Conservation (phyloP, 2,888 invertebrate species). For the Eupsilia transversa region DNA sequence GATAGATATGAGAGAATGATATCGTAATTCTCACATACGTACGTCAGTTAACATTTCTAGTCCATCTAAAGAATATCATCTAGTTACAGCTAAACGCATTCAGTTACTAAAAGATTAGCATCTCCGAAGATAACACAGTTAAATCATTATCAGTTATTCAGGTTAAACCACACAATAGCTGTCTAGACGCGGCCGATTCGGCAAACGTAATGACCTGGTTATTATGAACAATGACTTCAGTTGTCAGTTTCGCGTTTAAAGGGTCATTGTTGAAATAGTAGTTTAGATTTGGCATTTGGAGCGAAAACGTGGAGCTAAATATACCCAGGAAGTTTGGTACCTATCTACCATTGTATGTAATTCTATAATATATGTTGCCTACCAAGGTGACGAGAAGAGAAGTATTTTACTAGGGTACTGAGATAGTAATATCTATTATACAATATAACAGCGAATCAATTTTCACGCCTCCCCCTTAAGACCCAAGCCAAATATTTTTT, state of each 20-base stretch:
- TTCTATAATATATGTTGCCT: neutral
- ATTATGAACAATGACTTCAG: constrained; percentile 51
- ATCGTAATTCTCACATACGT: neutral
- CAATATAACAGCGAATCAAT: too few species aligned
- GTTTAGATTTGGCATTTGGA: constrained; percentile 25
- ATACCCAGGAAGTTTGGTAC: neutral
- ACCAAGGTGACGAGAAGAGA: too few species aligned
- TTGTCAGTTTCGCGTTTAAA: constrained; percentile 15
- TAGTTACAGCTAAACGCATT: constrained; percentile 5
- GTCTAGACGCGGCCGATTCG: constrained; percentile 55
- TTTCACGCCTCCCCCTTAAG: too few species aligned
- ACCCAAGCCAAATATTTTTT: too few species aligned
- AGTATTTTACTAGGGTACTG: neutral
- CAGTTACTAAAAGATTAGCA: constrained; percentile 30
- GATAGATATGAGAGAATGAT: too few species aligned
- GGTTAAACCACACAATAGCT: constrained; percentile 53
- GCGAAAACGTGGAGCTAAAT: constrained; percentile 18
- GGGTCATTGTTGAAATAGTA: constrained; percentile 19
- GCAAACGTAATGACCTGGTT: constrained; percentile 59
- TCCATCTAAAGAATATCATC: neutral
- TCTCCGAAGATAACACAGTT: constrained; percentile 32
- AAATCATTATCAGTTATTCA: constrained; percentile 36
- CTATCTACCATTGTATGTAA: neutral
- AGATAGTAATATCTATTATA: too few species aligned
- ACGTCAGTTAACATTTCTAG: neutral